These are phyloP conservation scores for Paramisgurnus dabryanus DNA, from an alignment of 2,113 vertebrate species.

Conservation along the genomic window DNA sequence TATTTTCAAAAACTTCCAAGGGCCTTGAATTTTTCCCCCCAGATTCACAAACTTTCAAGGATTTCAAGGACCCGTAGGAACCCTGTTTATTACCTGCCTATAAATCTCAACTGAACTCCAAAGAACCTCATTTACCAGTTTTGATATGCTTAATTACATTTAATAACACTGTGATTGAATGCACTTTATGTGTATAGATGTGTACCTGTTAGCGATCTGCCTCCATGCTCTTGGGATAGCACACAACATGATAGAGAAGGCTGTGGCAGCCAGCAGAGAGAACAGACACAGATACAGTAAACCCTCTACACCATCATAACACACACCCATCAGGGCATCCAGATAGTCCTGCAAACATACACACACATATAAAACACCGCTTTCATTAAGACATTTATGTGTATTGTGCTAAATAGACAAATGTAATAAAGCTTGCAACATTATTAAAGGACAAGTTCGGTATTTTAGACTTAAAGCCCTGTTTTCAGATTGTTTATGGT, in stretches of 20 bases:
- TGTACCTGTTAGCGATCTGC: slow-evolving; percentile 79
- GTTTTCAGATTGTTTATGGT: no score
- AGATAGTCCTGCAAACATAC: slow-evolving; percentile 84
- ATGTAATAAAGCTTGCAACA: not conserved
- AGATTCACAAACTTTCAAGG: no score
- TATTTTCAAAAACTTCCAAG: no score
- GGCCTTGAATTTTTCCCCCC: no score
- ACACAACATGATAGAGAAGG: slow-evolving; percentile 88
- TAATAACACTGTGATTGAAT: not conserved
- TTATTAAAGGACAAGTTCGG: no score
- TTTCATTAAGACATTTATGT: not conserved
- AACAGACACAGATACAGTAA: slow-evolving; percentile 90
- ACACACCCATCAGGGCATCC: slow-evolving; percentile 89
- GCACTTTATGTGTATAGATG: not conserved
- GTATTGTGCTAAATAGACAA: not conserved
- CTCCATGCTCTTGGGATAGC: slow-evolving; percentile 82
- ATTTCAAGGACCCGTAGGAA: no score
- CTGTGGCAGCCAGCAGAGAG: slow-evolving; percentile 83
- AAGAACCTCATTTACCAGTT: not conserved
- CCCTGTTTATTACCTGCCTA: not conserved
- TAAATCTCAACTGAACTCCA: not conserved
- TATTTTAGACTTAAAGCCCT: no score
- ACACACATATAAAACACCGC: not conserved
- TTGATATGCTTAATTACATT: not conserved
- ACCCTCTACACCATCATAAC: slow-evolving; percentile 92